Evolutionary conservation across 1,140 invertebrate species (phyloP).

Genomic region (Diorhabda sublineata): DNA sequence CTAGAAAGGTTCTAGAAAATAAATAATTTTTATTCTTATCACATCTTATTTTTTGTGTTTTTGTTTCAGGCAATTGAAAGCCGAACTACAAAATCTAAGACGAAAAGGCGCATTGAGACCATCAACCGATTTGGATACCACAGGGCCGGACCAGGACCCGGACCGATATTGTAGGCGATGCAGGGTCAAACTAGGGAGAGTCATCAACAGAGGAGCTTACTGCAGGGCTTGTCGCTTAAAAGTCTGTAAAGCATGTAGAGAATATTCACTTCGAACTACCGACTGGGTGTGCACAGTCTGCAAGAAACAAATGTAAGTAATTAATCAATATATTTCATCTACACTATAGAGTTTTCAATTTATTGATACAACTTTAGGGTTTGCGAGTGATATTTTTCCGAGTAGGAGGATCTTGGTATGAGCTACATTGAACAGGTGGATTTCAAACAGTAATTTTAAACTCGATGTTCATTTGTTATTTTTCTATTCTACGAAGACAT

Average conservation of each 20-base stretch:
- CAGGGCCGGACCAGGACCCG: slow-evolving; percentile 47
- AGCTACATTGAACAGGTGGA: too few species aligned
- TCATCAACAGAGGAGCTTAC: slow-evolving; percentile 69
- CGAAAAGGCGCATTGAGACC: slow-evolving; percentile 54
- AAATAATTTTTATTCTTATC: background rate
- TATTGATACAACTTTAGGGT: too few species aligned
- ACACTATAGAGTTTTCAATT: too few species aligned
- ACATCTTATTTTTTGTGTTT: slow-evolving; percentile 14
- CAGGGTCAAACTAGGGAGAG: slow-evolving; percentile 63
- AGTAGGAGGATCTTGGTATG: too few species aligned
- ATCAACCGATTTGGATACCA: slow-evolving; percentile 44
- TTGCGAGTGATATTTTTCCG: too few species aligned
- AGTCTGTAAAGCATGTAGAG: slow-evolving; percentile 71
- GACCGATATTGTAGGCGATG: slow-evolving; percentile 66
- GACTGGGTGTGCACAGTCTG: slow-evolving; percentile 74
- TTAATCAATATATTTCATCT: background rate
- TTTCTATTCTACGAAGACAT: too few species aligned
- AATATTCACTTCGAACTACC: slow-evolving; percentile 55
- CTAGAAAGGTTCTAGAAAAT: too few species aligned
- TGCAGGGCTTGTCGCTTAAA: slow-evolving; percentile 65
- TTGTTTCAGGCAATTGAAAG: slow-evolving; percentile 58
- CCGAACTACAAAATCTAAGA: slow-evolving; percentile 58
- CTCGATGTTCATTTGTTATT: too few species aligned
- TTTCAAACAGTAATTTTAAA: too few species aligned
- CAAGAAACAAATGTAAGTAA: slow-evolving; percentile 70